Conservation (phyloP, 2,113 vertebrate species). For the Carassius auratus region DNA sequence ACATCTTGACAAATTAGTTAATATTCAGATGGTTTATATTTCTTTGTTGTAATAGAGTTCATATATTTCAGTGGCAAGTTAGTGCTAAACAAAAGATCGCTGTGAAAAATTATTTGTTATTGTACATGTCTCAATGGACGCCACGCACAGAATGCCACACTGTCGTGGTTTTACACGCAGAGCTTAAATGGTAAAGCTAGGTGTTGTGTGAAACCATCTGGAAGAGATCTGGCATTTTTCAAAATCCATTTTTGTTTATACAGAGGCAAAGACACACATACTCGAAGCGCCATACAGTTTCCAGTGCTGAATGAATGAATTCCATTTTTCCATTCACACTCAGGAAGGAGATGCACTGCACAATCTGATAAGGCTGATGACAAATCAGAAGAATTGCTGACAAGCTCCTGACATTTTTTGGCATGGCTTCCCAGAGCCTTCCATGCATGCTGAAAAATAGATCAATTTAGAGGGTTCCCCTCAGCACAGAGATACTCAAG, state of each 20-base stretch:
- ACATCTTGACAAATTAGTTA: constrained; percentile 13
- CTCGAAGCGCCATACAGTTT: constrained; percentile 48
- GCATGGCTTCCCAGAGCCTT: constrained; percentile 49
- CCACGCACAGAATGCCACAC: constrained; percentile 44
- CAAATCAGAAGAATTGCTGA: constrained; percentile 59
- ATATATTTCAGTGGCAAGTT: constrained; percentile 16
- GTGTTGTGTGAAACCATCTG: constrained; percentile 58
- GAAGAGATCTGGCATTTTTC: constrained; percentile 62
- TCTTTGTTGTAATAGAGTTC: constrained; percentile 26
- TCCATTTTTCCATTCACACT: constrained; percentile 60
- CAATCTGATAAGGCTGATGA: constrained; percentile 61
- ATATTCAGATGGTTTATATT: constrained; percentile 10
- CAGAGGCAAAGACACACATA: constrained; percentile 53
- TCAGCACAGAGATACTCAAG: constrained; percentile 50
- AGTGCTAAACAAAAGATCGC: constrained; percentile 45
- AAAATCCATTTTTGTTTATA: constrained; percentile 61
- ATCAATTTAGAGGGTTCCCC: constrained; percentile 51
- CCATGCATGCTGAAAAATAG: constrained; percentile 52
- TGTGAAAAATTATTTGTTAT: constrained; percentile 53
- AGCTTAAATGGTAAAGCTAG: constrained; percentile 42
- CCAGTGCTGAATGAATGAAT: constrained; percentile 54
- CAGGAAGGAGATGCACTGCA: constrained; percentile 57
- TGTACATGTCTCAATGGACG: constrained; percentile 38
- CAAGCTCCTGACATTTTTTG: constrained; percentile 55
- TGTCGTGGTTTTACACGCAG: constrained; percentile 44